Base-by-base conservation (phyloP, 2,797 vertebrate genomes). In the Naso thynnoides region DNA sequence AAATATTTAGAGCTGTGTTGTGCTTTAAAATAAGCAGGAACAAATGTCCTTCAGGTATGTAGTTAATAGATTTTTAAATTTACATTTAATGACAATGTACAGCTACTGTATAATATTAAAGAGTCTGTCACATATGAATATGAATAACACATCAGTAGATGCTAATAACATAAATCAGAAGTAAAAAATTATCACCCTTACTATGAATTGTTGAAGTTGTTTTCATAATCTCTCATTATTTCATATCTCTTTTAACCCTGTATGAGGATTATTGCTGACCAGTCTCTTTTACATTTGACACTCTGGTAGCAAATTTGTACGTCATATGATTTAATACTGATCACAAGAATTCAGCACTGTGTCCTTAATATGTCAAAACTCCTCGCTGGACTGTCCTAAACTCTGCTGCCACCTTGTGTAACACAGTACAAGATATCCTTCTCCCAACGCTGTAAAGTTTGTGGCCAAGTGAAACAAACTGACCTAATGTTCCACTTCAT, bases 331-430 rank as follows among this genome's bases (percentile, higher is more conserved):
- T 55, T 3, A 41, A 8, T 8, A 24, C 9, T 1, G 6, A 39
- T 26, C 5, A 16, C 29, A 52, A 24, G 10, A 23, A 8, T 7
- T 7, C 53, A 65, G 39, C 19, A 45, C 0, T 24, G 16, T 18
- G 5, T 19, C 15, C 5, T 52, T 5, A 1, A 38, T n/a, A 21
- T 33, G 9, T 41, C 21, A 16, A 3, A 50, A 23, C 13, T 1
- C 23, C 31, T 31, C 3, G 26, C 1, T 33, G n/a, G 5, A 8
- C 24, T 50, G 10, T 41, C 48, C 47, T 64, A 5, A 0, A 44
- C 73, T 78, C 55, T 88, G 78, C 80, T 87, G 88, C 90, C 91
- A 71, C 77, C 91, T 79, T 54, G 86, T 88, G 89, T 67, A 19
- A 27, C 57, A n/a, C 41, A 72, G 39, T 26, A 33, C 18, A 42